phyloP scores from a whole-genome alignment of 2,888 invertebrate species.

The Netelia inedita region DNA sequence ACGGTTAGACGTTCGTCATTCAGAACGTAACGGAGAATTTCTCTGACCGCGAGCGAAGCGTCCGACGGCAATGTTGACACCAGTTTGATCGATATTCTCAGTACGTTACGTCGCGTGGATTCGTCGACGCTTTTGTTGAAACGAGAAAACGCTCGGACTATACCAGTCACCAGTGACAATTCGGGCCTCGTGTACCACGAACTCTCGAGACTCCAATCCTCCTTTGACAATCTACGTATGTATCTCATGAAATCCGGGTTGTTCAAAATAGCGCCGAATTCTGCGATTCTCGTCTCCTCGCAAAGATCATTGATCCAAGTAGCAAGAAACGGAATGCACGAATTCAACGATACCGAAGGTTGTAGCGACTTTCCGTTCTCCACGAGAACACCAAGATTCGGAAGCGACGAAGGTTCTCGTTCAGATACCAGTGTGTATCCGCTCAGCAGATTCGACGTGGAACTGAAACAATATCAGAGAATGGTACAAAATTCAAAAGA shows the following conservation, averaged over 20 bases:
- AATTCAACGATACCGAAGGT: slow-evolving; percentile 85
- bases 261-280: slow-evolving; percentile 73
- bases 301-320: slow-evolving; percentile 74
- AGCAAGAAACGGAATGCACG: slow-evolving; percentile 85
- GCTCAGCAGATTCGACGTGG: slow-evolving; percentile 86
- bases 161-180: slow-evolving; percentile 75
- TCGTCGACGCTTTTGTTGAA: slow-evolving; percentile 67
- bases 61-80: slow-evolving; percentile 81
- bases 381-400: slow-evolving; percentile 85
- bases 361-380: slow-evolving; percentile 85
- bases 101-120: slow-evolving; percentile 70
- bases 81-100: slow-evolving; percentile 81
- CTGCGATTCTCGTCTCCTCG: slow-evolving; percentile 64
- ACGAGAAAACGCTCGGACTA: slow-evolving; percentile 75
- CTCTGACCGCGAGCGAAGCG: slow-evolving; percentile 72
- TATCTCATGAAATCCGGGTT: slow-evolving; percentile 77
- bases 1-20: slow-evolving; percentile 76
- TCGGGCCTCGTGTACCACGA: slow-evolving; percentile 83
- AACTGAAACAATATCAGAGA: slow-evolving; percentile 75
- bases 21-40: slow-evolving; percentile 77
- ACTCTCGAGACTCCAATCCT: slow-evolving; percentile 79
- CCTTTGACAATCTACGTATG: slow-evolving; percentile 73
- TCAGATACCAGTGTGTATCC: slow-evolving; percentile 81
- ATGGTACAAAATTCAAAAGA: neutral
- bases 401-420: slow-evolving; percentile 85